These are phyloP conservation scores for Cyrtorhinus lividipennis DNA, from an alignment of 1,140 invertebrate genomes.

Conservation along the genomic window DNA sequence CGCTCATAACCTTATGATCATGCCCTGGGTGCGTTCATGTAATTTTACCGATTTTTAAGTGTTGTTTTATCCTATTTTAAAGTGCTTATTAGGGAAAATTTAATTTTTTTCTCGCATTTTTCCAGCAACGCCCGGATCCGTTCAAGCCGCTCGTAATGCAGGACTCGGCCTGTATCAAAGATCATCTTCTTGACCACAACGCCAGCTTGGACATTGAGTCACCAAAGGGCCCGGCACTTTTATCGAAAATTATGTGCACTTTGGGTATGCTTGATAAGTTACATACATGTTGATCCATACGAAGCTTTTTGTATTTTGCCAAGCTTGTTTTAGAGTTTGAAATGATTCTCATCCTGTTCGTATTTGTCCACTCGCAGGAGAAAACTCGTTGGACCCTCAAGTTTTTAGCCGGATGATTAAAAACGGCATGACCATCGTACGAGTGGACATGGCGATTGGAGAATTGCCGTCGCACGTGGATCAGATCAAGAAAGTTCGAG, in stretches of 20 bases:
- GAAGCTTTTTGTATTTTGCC: not conserved
- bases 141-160: conserved; percentile 10
- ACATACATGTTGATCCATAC: not conserved
- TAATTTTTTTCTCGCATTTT: not conserved
- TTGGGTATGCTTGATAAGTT: conserved; percentile 4
- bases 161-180: conserved; percentile 12
- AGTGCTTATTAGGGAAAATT: not conserved
- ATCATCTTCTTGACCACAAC: conserved; percentile 10
- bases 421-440: conserved; percentile 12
- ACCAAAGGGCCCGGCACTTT: not conserved
- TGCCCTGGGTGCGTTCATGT: not conserved
- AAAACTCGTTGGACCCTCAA: not conserved
- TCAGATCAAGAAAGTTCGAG: not conserved
- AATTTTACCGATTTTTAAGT: not conserved
- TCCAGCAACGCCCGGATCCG: conserved; percentile 14
- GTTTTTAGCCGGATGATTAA: conserved; percentile 16
- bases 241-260: conserved; percentile 12
- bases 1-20: not conserved
- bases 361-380: not conserved
- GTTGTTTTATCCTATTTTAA: not conserved
- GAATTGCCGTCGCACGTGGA: not conserved
- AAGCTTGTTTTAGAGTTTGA: not conserved
- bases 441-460: conserved; percentile 15
- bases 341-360: not conserved
- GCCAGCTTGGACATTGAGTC: conserved; percentile 17